These are phyloP conservation scores for Cerastoderma edule DNA, from an alignment of 2,888 invertebrate species.

Conservation along the genomic window DNA sequence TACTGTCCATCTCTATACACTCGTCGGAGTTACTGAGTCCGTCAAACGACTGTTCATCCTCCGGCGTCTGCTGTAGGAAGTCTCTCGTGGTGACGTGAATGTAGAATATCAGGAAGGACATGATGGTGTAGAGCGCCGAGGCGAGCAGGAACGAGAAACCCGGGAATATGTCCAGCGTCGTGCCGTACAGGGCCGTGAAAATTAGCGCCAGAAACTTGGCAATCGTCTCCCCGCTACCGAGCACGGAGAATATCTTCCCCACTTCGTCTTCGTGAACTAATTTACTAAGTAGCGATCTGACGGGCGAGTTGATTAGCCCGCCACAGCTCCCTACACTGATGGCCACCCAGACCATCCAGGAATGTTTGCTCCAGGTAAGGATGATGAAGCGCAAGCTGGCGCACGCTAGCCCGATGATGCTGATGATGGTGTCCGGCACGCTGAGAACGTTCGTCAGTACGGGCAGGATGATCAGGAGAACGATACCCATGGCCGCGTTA, in stretches of 20 bases:
- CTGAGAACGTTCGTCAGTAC: slow-evolving; percentile 72
- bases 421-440: slow-evolving; percentile 74
- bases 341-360: slow-evolving; percentile 77
- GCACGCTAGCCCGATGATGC: slow-evolving; percentile 76
- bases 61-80: slow-evolving; percentile 46
- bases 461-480: slow-evolving; percentile 77
- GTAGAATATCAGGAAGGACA: slow-evolving; percentile 62
- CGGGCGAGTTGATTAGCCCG: slow-evolving; percentile 77
- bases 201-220: slow-evolving; percentile 78
- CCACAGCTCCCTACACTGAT: slow-evolving; percentile 73
- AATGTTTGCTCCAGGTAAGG: slow-evolving; percentile 68
- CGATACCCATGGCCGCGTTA: slow-evolving; percentile 80
- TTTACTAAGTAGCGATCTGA: slow-evolving; percentile 80
- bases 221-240: slow-evolving; percentile 80
- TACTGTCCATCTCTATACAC: slow-evolving; percentile 54
- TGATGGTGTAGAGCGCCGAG: slow-evolving; percentile 67
- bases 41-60: slow-evolving; percentile 39
- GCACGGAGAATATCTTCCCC: slow-evolving; percentile 80
- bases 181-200: slow-evolving; percentile 77
- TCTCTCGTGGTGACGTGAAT: slow-evolving; percentile 61
- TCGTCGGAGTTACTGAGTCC: slow-evolving; percentile 44
- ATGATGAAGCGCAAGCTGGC: slow-evolving; percentile 73
- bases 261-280: slow-evolving; percentile 79
- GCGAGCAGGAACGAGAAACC: slow-evolving; percentile 78
- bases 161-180: slow-evolving; percentile 76